These are phyloP conservation scores for Ophiothrix spiculata DNA, from an alignment of 35 echinoderm and acorn worm genomes.

Conservation along the genomic window DNA sequence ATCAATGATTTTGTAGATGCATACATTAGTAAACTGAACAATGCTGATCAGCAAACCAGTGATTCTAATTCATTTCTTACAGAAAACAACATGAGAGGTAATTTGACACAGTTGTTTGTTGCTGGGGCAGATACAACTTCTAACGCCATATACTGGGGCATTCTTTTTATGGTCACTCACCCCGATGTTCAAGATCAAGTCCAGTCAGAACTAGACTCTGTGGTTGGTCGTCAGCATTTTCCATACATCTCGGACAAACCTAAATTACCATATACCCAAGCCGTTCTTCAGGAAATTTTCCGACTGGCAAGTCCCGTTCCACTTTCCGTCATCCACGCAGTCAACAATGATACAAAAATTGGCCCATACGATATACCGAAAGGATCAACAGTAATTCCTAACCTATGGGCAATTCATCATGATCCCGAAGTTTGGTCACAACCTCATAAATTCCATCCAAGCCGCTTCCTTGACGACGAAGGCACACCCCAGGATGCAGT, in stretches of 20 bases:
- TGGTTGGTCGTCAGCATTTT: slow-evolving; percentile 52
- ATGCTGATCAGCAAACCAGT: background rate
- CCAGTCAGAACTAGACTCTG: slow-evolving; percentile 62
- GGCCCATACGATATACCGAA: slow-evolving; percentile 27
- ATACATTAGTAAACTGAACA: background rate
- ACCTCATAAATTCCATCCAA: slow-evolving; percentile 40
- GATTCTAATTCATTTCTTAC: background rate
- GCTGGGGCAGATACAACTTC: slow-evolving; percentile 73
- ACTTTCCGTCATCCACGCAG: slow-evolving; percentile 39
- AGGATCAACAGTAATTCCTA: background rate
- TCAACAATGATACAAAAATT: slow-evolving; percentile 20
- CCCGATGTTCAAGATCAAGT: slow-evolving; percentile 59
- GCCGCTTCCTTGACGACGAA: slow-evolving; percentile 30
- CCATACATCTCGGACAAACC: slow-evolving; percentile 46
- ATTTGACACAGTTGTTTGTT: slow-evolving; percentile 45
- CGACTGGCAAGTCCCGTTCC: slow-evolving; percentile 33
- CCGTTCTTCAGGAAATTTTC: slow-evolving; percentile 36
- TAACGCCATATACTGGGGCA: slow-evolving; percentile 62
- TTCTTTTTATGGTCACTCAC: slow-evolving; percentile 58
- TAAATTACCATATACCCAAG: slow-evolving; percentile 57
- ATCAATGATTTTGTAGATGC: slow-evolving; percentile 6
- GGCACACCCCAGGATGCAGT: background rate
- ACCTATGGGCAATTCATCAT: slow-evolving; percentile 26
- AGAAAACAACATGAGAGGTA: slow-evolving; percentile 19
- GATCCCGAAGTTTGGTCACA: slow-evolving; percentile 30